Conservation (phyloP, 92 coral and sea anemone species). For the Zoanthus sansibaricus region DNA sequence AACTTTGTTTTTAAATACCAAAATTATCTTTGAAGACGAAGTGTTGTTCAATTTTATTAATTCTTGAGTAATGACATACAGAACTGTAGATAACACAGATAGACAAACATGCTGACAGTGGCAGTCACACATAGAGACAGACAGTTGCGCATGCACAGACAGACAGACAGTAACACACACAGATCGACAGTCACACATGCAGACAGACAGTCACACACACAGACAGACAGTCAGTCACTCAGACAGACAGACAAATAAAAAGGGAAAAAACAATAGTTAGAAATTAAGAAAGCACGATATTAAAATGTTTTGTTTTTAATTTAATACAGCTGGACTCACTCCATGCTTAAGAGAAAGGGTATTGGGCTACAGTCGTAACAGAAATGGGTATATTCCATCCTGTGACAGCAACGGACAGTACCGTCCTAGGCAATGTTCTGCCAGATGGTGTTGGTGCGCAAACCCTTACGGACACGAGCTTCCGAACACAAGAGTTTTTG, state of each 20-base stretch:
- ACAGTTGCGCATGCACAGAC: not conserved
- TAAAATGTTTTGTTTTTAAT: not conserved
- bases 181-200: no score
- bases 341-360: constrained; percentile 43
- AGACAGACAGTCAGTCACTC: not conserved
- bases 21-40: no score
- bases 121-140: no score
- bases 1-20: no score
- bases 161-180: not conserved
- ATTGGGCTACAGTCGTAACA: constrained; percentile 20
- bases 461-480: constrained; percentile 40
- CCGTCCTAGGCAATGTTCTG: constrained; percentile 24
- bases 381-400: constrained; percentile 33
- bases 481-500: constrained; percentile 26
- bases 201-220: not conserved
- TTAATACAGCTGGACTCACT: constrained; percentile 39
- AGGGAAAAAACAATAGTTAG: not conserved
- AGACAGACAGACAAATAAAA: not conserved
- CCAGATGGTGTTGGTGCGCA: constrained; percentile 40
- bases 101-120: not conserved
- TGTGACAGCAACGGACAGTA: constrained; percentile 34
- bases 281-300: not conserved
- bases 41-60: no score
- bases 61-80: no score
- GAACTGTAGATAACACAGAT: not conserved